These are phyloP conservation scores for Proteles cristata DNA, from an alignment of 2,113 vertebrate species.

Conservation along the genomic window DNA sequence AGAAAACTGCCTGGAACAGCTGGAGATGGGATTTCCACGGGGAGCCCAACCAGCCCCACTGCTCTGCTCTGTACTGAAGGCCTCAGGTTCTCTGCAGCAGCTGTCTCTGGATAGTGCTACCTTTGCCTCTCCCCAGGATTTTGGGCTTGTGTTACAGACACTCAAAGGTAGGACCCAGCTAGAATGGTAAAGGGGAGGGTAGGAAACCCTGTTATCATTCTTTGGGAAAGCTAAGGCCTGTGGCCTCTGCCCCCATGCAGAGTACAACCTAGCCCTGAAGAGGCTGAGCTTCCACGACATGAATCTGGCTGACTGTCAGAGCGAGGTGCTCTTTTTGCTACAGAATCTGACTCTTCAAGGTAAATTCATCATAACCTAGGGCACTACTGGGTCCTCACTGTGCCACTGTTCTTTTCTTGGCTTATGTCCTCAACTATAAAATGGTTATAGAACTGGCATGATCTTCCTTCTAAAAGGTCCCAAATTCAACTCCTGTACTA, in stretches of 20 bases:
- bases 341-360: slow-evolving; percentile 89
- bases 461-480: slow-evolving; percentile 29
- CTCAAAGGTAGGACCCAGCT: slow-evolving; percentile 85
- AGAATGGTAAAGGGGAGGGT: neutral
- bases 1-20: slow-evolving; percentile 89
- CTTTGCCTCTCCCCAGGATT: slow-evolving; percentile 81
- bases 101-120: slow-evolving; percentile 89
- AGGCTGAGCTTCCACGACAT: slow-evolving; percentile 90
- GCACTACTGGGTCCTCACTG: neutral
- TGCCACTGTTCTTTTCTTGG: neutral
- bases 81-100: slow-evolving; percentile 85
- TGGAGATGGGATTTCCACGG: slow-evolving; percentile 89
- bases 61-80: slow-evolving; percentile 87
- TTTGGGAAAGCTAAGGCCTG: slow-evolving; percentile 3
- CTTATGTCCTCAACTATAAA: slow-evolving; percentile 12
- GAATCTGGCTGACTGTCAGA: slow-evolving; percentile 89
- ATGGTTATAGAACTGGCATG: neutral
- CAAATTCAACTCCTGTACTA: neutral
- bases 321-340: slow-evolving; percentile 90
- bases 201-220: neutral
- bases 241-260: slow-evolving; percentile 76
- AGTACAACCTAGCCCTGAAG: slow-evolving; percentile 85
- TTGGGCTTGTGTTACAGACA: slow-evolving; percentile 84
- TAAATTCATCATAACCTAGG: slow-evolving; percentile 70
- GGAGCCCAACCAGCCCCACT: slow-evolving; percentile 83